Evolutionary conservation across 2,888 invertebrate genomes (phyloP).

Genomic region (Cephalotes varians): DNA sequence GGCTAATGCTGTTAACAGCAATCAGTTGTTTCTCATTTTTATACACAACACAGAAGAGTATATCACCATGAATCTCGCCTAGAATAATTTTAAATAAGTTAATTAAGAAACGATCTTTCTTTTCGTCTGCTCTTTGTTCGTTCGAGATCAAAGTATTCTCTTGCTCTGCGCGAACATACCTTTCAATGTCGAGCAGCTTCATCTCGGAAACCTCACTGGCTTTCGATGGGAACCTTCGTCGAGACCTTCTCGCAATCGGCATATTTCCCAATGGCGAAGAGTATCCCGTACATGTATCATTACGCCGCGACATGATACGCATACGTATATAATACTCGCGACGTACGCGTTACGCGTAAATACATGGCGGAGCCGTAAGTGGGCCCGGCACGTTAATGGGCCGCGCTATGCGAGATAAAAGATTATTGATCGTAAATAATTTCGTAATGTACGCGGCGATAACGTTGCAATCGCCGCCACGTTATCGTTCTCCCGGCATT

Average conservation of each 20-base stretch:
- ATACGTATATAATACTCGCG: slow-evolving; percentile 23
- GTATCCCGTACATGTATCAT: background rate
- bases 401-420: slow-evolving; percentile 70
- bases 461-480: slow-evolving; percentile 70
- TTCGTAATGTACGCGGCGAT: slow-evolving; percentile 73
- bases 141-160: background rate
- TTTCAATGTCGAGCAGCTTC: background rate
- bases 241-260: background rate
- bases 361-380: slow-evolving; percentile 70
- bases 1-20: too few species aligned
- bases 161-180: background rate
- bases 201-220: background rate
- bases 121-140: background rate
- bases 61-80: background rate
- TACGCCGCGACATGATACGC: slow-evolving; percentile 27
- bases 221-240: background rate
- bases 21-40: too few species aligned
- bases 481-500: slow-evolving; percentile 64
- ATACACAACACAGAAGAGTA: background rate
- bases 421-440: slow-evolving; percentile 76
- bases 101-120: background rate
- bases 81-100: background rate
- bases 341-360: slow-evolving; percentile 44
- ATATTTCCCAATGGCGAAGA: background rate
- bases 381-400: slow-evolving; percentile 70